Base-by-base conservation (phyloP, 2,888 invertebrate genomes). In the Drosophila sordidula region DNA sequence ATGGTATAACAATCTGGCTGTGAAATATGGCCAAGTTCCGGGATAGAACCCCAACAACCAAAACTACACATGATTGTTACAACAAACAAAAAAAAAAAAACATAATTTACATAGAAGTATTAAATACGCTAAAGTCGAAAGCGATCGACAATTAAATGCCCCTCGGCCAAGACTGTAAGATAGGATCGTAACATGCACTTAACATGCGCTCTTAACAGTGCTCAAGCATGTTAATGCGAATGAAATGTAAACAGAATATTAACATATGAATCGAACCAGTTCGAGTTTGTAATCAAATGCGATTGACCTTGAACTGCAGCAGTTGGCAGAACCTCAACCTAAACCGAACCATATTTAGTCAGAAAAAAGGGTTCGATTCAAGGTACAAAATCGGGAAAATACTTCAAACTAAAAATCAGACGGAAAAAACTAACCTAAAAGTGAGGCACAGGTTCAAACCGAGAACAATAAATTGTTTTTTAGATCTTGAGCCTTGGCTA, bases 21-120 rank as follows among this genome's bases (percentile, higher is more conserved):
- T 66, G 56, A 34, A 46, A 22, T 75, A 44, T 32, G 44, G n/a
- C 42, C 22, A 56, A 52, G 45, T 65, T 18, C 32, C n/a, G n/a
- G 11, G 11, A 25, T 2, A 25, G 39, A 45, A 22, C n/a, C n/a
- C n/a, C n/a, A n/a, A n/a, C n/a, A 51, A 47, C 52, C 47, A 45
- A 44, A 62, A 44, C 41, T 58, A 8, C 39, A 59, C 8, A 41
- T 14, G 12, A 38, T 47, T 52, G 12, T 29, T 6, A 9, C 12
- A 42, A 44, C 42, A 41, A 52, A 58, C 44, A 69, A 44, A 50
- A 22, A 45, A 36, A 36, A 9, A 49, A 5, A 39, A 36, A 38
- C 26, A 42, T 16, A 32, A 36, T 42, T 45, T 45, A 49, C 6
- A 45, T 18, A 18, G 18, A 26, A 16, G n/a, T 8, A 12, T 16